Percentiles rank a stretch among this genome's conserved stretches.
These are phyloP conservation scores for Hemiprocne comata DNA, from an alignment of 2,113 vertebrate species.

Conservation along the genomic window DNA sequence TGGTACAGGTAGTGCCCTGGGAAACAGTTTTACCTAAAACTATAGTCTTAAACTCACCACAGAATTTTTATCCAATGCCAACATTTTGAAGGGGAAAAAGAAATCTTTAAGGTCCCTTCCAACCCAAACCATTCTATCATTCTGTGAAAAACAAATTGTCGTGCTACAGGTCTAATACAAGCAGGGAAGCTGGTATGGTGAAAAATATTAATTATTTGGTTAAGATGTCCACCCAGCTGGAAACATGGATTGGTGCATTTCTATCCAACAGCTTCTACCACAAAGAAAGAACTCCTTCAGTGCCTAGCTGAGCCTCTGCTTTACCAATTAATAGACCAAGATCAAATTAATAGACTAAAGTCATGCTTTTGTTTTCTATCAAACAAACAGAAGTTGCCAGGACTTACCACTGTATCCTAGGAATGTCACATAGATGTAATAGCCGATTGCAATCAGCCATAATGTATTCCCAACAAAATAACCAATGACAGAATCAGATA, in stretches of 20 bases:
- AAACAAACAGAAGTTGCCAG: background rate
- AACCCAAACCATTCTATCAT: too few relatives aligned
- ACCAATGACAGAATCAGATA: conserved; percentile 81
- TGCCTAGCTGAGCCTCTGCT: background rate
- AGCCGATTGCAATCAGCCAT: conserved; percentile 93
- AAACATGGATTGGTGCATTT: background rate
- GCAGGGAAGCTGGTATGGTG: background rate
- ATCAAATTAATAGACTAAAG: background rate
- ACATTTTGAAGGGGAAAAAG: background rate
- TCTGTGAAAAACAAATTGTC: background rate
- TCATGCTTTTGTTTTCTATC: background rate
- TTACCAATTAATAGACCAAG: background rate
- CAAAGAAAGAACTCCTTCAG: background rate
- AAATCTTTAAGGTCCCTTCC: too few relatives aligned
- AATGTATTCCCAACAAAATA: conserved; percentile 89
- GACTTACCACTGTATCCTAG: conserved; percentile 95
- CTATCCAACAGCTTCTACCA: background rate
- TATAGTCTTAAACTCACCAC: background rate
- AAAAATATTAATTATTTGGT: background rate
- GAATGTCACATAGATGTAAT: conserved; percentile 98
- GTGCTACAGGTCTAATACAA: background rate
- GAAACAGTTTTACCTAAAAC: background rate
- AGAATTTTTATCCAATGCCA: background rate
- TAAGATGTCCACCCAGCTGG: background rate
- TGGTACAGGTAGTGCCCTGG: background rate